These are phyloP conservation scores for Meteorus colon DNA, from an alignment of 2,888 invertebrate genomes.

Conservation along the genomic window DNA sequence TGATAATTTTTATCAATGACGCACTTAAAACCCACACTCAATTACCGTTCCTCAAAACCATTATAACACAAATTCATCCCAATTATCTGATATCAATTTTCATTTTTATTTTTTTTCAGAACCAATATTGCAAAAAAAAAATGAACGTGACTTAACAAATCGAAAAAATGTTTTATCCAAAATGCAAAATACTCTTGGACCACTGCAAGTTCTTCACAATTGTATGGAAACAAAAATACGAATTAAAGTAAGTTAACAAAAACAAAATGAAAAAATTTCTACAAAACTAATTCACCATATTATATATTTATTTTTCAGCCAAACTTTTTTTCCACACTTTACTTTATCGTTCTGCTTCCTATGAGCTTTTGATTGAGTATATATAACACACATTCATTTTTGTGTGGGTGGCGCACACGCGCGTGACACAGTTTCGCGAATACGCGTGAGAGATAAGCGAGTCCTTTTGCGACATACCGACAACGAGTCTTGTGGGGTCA, in stretches of 20 bases:
- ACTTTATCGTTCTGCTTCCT: background rate
- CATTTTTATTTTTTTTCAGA: slow-evolving; percentile 54
- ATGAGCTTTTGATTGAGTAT: slow-evolving; percentile 11
- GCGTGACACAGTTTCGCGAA: slow-evolving; percentile 61
- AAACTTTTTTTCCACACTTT: background rate
- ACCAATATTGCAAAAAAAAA: slow-evolving; percentile 49
- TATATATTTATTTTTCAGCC: background rate
- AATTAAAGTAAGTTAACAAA: slow-evolving; percentile 77
- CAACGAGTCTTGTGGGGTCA: slow-evolving; percentile 59
- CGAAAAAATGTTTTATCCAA: slow-evolving; percentile 75
- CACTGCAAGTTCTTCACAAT: slow-evolving; percentile 77
- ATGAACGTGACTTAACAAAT: slow-evolving; percentile 48
- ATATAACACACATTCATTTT: background rate
- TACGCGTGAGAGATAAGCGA: slow-evolving; percentile 13
- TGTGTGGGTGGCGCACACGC: slow-evolving; percentile 48
- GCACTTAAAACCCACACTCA: too few relatives aligned
- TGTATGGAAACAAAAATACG: slow-evolving; percentile 78
- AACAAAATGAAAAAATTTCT: slow-evolving; percentile 27
- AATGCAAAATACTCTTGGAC: slow-evolving; percentile 77
- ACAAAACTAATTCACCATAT: background rate
- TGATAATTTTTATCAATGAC: too few relatives aligned
- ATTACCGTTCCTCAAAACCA: background rate
- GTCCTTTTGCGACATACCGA: slow-evolving; percentile 10
- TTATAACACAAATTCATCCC: background rate
- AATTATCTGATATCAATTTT: slow-evolving; percentile 28